A percentile compares a stretch with the other conserved stretches of the same genome.
These are phyloP conservation scores for Trinectes maculatus DNA, from an alignment of 2,113 vertebrate genomes.

Conservation along the genomic window DNA sequence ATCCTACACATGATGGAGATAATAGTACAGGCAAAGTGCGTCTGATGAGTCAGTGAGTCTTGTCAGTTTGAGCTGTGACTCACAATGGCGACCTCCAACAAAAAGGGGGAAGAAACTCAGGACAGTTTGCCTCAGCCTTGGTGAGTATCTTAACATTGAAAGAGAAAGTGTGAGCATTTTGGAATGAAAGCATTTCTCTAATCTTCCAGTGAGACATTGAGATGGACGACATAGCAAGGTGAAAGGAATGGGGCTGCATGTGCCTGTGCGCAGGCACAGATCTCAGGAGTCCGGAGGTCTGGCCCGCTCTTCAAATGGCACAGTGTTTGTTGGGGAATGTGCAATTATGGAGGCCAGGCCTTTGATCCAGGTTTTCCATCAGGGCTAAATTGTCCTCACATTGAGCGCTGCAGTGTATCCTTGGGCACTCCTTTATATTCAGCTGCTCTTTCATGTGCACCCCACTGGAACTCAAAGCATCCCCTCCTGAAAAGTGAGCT, in stretches of 20 bases:
- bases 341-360: slow-evolving; percentile 84
- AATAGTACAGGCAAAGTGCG: neutral
- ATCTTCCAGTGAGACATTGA: slow-evolving; percentile 76
- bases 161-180: slow-evolving; percentile 69
- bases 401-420: slow-evolving; percentile 82
- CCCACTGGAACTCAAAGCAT: slow-evolving; percentile 85
- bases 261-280: slow-evolving; percentile 64
- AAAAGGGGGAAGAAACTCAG: slow-evolving; percentile 21
- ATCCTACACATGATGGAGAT: slow-evolving; percentile 4
- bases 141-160: slow-evolving; percentile 65
- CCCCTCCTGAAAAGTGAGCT: slow-evolving; percentile 84
- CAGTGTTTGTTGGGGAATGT: slow-evolving; percentile 86
- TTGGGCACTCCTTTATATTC: slow-evolving; percentile 83
- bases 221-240: slow-evolving; percentile 74
- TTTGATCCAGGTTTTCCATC: slow-evolving; percentile 86
- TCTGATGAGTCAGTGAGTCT: slow-evolving; percentile 11
- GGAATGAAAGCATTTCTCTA: slow-evolving; percentile 78
- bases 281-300: slow-evolving; percentile 82
- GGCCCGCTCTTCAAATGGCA: slow-evolving; percentile 83
- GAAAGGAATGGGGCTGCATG: slow-evolving; percentile 75
- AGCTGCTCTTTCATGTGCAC: slow-evolving; percentile 83
- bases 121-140: slow-evolving; percentile 35
- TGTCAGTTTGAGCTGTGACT: slow-evolving; percentile 17
- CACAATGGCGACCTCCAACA: slow-evolving; percentile 34
- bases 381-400: slow-evolving; percentile 86